Evolutionary conservation across 2,888 invertebrate species (phyloP), one percentile per base, ranked within the genome.

Genomic region (Gonocerus acuteangulatus): DNA sequence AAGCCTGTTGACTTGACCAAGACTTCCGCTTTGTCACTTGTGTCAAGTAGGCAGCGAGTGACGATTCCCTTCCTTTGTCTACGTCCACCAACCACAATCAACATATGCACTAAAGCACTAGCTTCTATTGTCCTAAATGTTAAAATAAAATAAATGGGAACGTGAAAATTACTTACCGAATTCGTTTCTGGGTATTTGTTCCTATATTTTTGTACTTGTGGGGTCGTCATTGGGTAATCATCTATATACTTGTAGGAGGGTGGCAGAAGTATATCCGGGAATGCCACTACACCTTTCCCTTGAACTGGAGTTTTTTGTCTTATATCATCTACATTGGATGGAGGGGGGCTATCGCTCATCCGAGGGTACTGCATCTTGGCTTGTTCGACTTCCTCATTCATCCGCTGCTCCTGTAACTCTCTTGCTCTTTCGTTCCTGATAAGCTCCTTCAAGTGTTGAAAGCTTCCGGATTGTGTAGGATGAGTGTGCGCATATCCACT

Each of bases 391-490:
- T 87, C 87, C 67, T 89, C 88, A 0, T 82, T 82, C 65, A 84
- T 80, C 66, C 86, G 80, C 72, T 87, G 87, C 72, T 87, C 81
- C 70, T 86, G 83, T 64, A 88, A 75, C 70, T 89, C 89, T 47
- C 85, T 81, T 1, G 86, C 83, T 48, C 88, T 80, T 71, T 90
- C 89, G 27, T 84, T 85, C 56, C 85, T 80, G 69, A 89, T 85
- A 67, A 90, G 72, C 70, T 89, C 87, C 78, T 88, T 89, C 57
- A 90, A 77, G 67, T 86, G 84, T 69, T 89, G 86, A 72, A 90
- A 89, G 49, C 71, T 69, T 2, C 70, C 69, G 18, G 67, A 61
- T 48, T 68, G 63, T 11, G 68, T 73, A 21, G 72, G 60, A 45
- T 36, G 44, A n/a, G 52, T 18, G 36, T 60, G 52, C 6, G 23